Evolutionary conservation across 2,888 invertebrate species (phyloP).

Genomic region (Drosophila paranaensis): DNA sequence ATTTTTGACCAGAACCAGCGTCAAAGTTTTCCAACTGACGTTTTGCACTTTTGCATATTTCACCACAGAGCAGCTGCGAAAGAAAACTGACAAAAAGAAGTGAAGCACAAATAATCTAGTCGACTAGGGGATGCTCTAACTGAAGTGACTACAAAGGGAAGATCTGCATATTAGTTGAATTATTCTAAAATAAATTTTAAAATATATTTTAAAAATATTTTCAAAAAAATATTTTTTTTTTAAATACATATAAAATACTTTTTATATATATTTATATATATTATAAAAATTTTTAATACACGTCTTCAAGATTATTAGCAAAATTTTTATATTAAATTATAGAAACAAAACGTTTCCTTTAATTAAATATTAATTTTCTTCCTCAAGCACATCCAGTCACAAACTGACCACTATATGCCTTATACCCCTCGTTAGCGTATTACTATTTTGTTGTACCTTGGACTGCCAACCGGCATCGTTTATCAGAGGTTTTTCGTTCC

Average conservation of each 20-base stretch:
- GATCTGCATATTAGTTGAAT: no score
- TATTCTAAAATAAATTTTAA: background rate
- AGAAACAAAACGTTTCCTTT: background rate
- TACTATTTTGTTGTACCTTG: conserved; percentile 35
- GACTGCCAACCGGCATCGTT: conserved; percentile 44
- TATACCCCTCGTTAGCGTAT: conserved; percentile 11
- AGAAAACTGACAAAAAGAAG: conserved; percentile 41
- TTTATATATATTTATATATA: no score
- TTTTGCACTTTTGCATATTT: conserved; percentile 78
- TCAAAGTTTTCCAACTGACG: conserved; percentile 73
- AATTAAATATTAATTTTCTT: no score
- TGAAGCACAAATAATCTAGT: no score
- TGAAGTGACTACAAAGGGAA: background rate
- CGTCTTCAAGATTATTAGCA: background rate
- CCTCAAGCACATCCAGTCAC: background rate
- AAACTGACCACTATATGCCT: rapidly evolving
- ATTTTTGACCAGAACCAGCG: conserved; percentile 75
- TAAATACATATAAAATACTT: no score
- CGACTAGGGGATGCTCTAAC: conserved; percentile 20
- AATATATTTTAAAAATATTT: background rate
- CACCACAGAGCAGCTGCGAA: conserved; percentile 58
- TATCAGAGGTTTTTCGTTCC: conserved; percentile 45
- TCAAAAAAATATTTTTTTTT: no score
- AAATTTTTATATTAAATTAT: background rate
- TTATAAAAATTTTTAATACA: background rate